Evolutionary conservation across 1,140 invertebrate species (phyloP), one percentile per base, ranked within the genome.

Genomic region (Antheraea pernyi): DNA sequence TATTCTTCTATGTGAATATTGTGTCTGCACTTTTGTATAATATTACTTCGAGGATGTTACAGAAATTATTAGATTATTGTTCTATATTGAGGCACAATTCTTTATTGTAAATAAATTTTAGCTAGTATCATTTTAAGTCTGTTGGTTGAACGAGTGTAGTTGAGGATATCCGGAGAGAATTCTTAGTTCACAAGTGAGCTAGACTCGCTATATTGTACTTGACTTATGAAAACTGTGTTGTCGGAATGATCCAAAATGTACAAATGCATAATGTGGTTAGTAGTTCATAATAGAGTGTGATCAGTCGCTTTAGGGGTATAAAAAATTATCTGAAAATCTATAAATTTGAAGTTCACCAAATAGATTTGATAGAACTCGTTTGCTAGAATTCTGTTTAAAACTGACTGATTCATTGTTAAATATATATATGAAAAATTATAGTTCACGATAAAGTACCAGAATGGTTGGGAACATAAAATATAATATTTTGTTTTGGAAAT

Each of bases 51-150:
- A 80, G 82, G 81, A 78, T 73, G 73, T 86, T 83, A 83, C 78
- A 85, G 4, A 30, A 85, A 82, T 84, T 84, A 80, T 68, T 76
- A 78, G 77, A 80, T 74, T 83, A 86, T 82, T 78, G 81, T 85
- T 89, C 75, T 84, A 76, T n/a, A n/a, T 78, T 65, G 86, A 86
- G 89, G 88, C 89, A 91, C 89, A 91, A 91, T 85, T 85, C 72
- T 83, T 89, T 88, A 88, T 83, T 91, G 89, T 91, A 91, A 83
- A 89, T 91, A 91, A 79, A 85, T 84, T 82, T 79, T 86, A 86
- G 83, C 78, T 88, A 89, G 84, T 78, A 68, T 74, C 78, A 80
- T 76, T 18, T 18, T 65, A 39, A 46, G 19, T 42, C 18, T 42
- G 63, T 65, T 37, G 37, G n/a, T 18, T 8, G 63, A 46, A 65